Base-by-base conservation (phyloP, 2,113 vertebrate genomes). In the Eclectus roratus region DNA sequence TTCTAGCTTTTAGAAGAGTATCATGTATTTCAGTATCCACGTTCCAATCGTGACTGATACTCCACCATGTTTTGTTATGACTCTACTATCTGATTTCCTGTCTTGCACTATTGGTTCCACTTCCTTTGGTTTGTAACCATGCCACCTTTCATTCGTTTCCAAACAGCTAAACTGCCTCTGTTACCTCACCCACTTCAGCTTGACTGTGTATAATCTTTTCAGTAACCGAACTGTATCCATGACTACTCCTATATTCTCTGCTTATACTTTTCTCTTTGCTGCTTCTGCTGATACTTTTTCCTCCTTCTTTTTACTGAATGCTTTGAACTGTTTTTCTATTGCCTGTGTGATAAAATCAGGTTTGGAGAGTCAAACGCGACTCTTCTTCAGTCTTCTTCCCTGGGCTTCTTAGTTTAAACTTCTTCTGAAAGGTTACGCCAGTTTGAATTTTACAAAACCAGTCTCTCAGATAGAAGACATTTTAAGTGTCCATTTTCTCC, bases 101-200 rank as follows among this genome's bases (percentile, higher is more conserved):
- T 86, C 46, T 33, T 3, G 0, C 2, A 20, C 6, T 72, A 10
- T 39, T 85, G 50, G 31, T 94, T 94, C 44, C 37, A 35, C 43
- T 89, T 92, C 64, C 52, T 91, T 52, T 93, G 64, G 23, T 92
- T 86, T 94, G 64, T 85, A 93, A 60, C 23, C 46, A 71, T 84
- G 76, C 69, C 64, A 83, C 41, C 37, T 83, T 86, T 94, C 64
- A 66, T 15, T 80, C 37, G 5, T 70, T 90, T 93, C 79, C 80
- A 90, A 84, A 90, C 15, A 78, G 23, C 25, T 44, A 69, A 91
- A 21, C 52, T 90, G 44, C n/a, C 6, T 61, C 35, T 61, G 13
- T 77, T 91, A 50, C 53, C 25, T 89, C 37, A 83, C 18, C 18
- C 41, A 35, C 44, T 89, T 91, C 64, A 69, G 65, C 58, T 80